Conservation (phyloP, 2,888 invertebrate species). For the Ectemnius continuus region DNA sequence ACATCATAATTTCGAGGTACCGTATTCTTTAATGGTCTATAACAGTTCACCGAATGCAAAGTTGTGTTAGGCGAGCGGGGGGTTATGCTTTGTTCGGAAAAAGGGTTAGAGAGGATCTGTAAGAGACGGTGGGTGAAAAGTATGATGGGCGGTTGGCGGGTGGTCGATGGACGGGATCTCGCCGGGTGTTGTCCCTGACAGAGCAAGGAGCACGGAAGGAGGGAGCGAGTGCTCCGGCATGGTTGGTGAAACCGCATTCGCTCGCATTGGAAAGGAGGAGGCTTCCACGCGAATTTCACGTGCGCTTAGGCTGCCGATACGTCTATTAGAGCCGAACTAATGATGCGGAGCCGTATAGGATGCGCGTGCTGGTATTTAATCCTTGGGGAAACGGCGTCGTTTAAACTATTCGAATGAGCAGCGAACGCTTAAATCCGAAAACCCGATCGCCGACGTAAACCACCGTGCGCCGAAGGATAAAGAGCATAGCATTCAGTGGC, state of each 20-base stretch:
- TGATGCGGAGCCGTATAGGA: no score
- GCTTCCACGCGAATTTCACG: slow-evolving; percentile 16
- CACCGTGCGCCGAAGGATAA: background rate
- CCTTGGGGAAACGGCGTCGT: slow-evolving; percentile 15
- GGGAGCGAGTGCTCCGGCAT: slow-evolving; percentile 74
- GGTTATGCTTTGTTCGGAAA: no score
- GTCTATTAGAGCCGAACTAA: no score
- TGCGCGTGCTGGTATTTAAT: slow-evolving; percentile 16
- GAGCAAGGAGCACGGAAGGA: slow-evolving; percentile 25
- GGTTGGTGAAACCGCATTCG: slow-evolving; percentile 76
- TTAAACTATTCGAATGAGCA: slow-evolving; percentile 1
- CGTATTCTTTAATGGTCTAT: no score
- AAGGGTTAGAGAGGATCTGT: no score
- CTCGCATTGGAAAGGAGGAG: slow-evolving; percentile 34
- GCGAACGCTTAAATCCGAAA: slow-evolving; percentile 18
- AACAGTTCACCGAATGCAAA: no score
- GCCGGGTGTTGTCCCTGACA: background rate
- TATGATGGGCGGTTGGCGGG: background rate
- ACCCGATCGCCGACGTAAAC: slow-evolving; percentile 25
- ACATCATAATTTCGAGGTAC: no score
- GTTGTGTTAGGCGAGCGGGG: no score
- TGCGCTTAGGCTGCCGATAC: no score
- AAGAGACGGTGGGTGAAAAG: no score
- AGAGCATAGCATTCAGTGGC: background rate
- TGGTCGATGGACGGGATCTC: background rate